phyloP scores from a whole-genome alignment of 2,888 invertebrate genomes.

The Hypomecis atomaria region DNA sequence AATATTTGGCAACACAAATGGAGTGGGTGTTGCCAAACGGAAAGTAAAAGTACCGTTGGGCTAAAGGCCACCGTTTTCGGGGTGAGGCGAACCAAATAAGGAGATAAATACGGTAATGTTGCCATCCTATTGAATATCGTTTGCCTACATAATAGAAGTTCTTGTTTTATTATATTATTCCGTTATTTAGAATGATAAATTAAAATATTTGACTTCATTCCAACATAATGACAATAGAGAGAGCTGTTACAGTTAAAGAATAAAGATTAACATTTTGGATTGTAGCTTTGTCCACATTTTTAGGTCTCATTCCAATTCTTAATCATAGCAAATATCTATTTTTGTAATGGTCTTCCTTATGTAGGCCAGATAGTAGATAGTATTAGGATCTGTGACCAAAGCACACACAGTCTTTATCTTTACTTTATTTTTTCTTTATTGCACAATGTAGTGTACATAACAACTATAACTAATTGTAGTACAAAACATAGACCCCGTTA shows the following conservation, averaged over 20 bases:
- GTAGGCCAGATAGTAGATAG: too few species aligned
- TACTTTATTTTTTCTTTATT: too few species aligned
- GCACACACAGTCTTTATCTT: too few species aligned
- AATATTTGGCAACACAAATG: constrained; percentile 19
- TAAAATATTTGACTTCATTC: constrained; percentile 1
- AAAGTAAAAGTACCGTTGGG: constrained; percentile 35
- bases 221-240: neutral
- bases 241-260: neutral
- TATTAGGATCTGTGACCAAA: too few species aligned
- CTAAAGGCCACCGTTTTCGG: constrained; percentile 27
- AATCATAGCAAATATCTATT: too few species aligned
- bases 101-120: constrained; percentile 12
- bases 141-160: constrained; percentile 10
- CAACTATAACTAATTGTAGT: too few species aligned
- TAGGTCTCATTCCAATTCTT: neutral
- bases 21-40: constrained; percentile 24
- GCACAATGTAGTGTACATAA: too few species aligned
- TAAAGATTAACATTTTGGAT: neutral
- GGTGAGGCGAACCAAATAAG: constrained; percentile 19
- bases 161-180: constrained; percentile 18
- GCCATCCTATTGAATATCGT: constrained; percentile 20
- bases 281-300: neutral
- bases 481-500: too few species aligned
- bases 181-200: constrained; percentile 23
- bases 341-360: too few species aligned